Conservation (phyloP, 2,797 vertebrate species). For the Sternotherus odoratus region DNA sequence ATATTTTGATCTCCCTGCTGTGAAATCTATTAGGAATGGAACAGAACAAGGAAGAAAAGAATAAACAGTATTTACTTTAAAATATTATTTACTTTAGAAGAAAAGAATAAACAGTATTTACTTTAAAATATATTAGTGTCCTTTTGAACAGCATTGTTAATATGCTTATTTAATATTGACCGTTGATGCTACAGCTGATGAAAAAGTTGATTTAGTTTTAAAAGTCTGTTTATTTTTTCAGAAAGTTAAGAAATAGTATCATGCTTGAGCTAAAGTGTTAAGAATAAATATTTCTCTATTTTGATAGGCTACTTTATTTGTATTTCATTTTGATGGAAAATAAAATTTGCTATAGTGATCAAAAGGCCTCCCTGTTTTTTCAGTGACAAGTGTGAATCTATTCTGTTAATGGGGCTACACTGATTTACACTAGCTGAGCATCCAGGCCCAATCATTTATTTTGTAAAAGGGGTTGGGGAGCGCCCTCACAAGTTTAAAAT, state of each 20-base stretch:
- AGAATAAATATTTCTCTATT: constrained; percentile 67
- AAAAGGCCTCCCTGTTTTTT: constrained; percentile 37
- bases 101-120: not conserved
- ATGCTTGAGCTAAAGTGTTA: constrained; percentile 57
- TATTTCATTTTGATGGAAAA: constrained; percentile 39
- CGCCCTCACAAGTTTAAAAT: constrained; percentile 22
- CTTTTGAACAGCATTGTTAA: not conserved
- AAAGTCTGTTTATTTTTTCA: constrained; percentile 66
- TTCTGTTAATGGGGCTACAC: constrained; percentile 31
- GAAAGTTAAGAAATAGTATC: constrained; percentile 36
- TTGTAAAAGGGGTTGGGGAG: constrained; percentile 25
- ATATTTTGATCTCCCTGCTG: not conserved
- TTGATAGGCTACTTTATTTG: constrained; percentile 54
- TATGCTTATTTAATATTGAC: not conserved
- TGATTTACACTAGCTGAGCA: not conserved
- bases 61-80: not conserved
- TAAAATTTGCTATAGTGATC: constrained; percentile 9
- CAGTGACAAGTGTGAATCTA: constrained; percentile 42
- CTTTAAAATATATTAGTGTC: not conserved
- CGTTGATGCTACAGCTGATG: not conserved
- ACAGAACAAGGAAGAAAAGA: not conserved
- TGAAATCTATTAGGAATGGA: not conserved
- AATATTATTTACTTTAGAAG: not conserved
- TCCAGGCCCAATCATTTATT: constrained; percentile 29
- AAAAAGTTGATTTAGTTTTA: constrained; percentile 31